Base-by-base conservation (phyloP, 2,797 vertebrate species). In the Gymnoscopelus microlampas region DNA sequence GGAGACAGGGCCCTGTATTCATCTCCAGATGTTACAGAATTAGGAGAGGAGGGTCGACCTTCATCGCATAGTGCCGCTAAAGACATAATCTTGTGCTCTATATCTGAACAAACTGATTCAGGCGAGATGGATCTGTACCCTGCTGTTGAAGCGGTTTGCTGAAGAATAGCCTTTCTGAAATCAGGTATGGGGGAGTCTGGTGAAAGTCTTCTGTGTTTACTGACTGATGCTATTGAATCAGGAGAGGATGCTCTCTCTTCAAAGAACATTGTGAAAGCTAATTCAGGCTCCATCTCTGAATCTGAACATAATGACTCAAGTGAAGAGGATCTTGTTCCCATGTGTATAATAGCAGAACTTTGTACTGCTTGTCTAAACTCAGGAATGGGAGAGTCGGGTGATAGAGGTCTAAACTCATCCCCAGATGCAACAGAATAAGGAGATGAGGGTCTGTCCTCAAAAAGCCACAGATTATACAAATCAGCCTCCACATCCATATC, bases 41-140 rank as follows among this genome's bases (percentile, higher is more conserved):
- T 57, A 3, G 76, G 70, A 48, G 88, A 87, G 47, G 32, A 65
- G 3, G 60, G 62, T 78, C 89, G 86, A 4, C 61, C 13, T 5
- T 87, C 78, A 72, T 66, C 24, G 48, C 35, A 55, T 3, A 53
- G 2, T 49, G 83, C 74, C 60, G 71, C 73, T 26, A 72, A n/a
- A 11, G 80, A 81, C 48, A 85, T 24, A 69, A 76, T 70, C 2
- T 82, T 68, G 49, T 68, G 82, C 82, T 93, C 89, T 58, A 71
- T 12, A 6, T 90, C 88, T 68, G 90, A 92, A 51, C 70, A 83
- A n/a, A 50, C 5, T 35, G 91, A 93, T 56, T 87, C 85, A 14
- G 89, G 84, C 10, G 90, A 92, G 63, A 54, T 23, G 32, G 87
- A 88, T 32, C 86, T 68, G 24, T 64, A 1, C 78, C 72, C 82